Percentiles rank a stretch among this genome's conserved stretches.
These are phyloP conservation scores for Eristalis intricaria DNA, from an alignment of 2,888 invertebrate species.

Conservation along the genomic window DNA sequence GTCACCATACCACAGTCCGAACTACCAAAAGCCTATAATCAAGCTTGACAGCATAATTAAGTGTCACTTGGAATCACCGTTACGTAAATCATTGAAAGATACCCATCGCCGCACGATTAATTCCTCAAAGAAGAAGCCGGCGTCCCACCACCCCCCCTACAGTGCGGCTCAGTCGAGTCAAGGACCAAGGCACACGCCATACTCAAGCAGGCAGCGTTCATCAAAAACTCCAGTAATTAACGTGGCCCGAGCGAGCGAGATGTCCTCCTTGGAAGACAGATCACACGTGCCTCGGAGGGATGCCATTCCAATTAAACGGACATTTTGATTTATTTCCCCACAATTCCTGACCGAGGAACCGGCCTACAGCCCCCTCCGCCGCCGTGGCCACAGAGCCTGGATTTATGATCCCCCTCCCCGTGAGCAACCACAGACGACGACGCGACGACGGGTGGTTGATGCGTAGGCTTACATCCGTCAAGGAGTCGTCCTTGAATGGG, in stretches of 20 bases:
- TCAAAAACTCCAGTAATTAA: neutral
- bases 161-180: too few species aligned
- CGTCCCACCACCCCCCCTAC: neutral
- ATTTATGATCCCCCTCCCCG: conserved; percentile 29
- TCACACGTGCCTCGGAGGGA: neutral
- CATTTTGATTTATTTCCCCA: conserved; percentile 63
- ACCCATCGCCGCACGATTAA: neutral
- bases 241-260: neutral
- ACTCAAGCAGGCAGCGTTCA: neutral
- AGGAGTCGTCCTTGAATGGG: neutral
- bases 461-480: neutral
- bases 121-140: neutral
- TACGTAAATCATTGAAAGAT: conserved; percentile 40
- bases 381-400: neutral
- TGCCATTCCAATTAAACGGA: conserved; percentile 50
- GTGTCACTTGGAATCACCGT: conserved; percentile 57
- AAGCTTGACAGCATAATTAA: conserved; percentile 48
- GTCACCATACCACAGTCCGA: neutral
- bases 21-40: conserved; percentile 3
- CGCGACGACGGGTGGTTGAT: neutral
- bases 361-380: neutral
- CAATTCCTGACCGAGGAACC: neutral
- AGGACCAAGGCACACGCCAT: neutral
- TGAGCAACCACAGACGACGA: neutral
- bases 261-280: neutral